Evolutionary conservation across 1,140 invertebrate genomes (phyloP).

Genomic region (Diploscapter pachys): DNA sequence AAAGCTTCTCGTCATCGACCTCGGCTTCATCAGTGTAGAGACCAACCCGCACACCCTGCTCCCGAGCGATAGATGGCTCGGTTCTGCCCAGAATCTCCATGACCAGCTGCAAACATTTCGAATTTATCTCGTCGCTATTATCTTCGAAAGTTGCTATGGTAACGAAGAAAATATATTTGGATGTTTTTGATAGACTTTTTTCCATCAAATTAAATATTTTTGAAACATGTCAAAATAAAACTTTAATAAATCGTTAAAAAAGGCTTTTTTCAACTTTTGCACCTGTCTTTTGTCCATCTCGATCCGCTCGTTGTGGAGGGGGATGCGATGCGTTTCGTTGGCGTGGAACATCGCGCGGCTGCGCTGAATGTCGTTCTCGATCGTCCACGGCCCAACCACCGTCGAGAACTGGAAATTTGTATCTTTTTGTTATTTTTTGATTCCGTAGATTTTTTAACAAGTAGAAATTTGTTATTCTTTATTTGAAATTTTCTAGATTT

Average conservation of each 20-base stretch:
- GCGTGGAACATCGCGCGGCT: slow-evolving; percentile 30
- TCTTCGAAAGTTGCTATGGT: not conserved
- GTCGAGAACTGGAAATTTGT: slow-evolving; percentile 2
- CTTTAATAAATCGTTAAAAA: slow-evolving; percentile 3
- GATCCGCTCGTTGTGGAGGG: slow-evolving; percentile 14
- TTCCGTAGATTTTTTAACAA: too few species aligned
- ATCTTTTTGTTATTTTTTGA: too few species aligned
- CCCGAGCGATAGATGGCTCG: slow-evolving; percentile 28
- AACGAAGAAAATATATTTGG: too few species aligned
- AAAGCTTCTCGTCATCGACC: slow-evolving; percentile 14
- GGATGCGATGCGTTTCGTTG: slow-evolving; percentile 38
- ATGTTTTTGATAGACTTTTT: not conserved
- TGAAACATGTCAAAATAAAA: not conserved
- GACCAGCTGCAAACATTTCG: slow-evolving; percentile 15
- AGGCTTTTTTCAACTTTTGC: not conserved
- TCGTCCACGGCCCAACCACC: slow-evolving; percentile 33
- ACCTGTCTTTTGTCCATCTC: slow-evolving; percentile 10
- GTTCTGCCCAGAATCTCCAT: slow-evolving; percentile 31
- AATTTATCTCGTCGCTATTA: not conserved
- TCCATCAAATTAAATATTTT: not conserved
- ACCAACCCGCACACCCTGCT: slow-evolving; percentile 33
- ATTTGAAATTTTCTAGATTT: too few species aligned
- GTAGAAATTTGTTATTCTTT: too few species aligned
- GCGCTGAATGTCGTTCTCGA: slow-evolving; percentile 28
- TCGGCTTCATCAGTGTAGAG: slow-evolving; percentile 27